phyloP scores from a whole-genome alignment of 37 sponge, comb jelly and placozoan species.

The Beroe forskalii region DNA sequence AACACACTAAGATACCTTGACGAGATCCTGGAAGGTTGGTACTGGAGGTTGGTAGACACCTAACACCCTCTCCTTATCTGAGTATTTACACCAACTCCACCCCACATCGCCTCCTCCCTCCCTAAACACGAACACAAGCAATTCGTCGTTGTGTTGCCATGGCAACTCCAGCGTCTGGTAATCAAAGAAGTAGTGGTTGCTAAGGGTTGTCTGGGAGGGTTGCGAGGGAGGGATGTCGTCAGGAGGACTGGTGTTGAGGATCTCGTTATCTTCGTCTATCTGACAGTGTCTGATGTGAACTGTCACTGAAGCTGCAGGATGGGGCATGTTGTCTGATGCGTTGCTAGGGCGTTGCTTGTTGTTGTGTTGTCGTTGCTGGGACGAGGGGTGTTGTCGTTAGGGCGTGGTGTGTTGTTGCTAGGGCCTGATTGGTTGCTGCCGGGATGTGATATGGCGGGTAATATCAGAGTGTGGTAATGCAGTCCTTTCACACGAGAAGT shows the following conservation, averaged over 20 bases:
- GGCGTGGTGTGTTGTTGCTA: not conserved
- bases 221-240: conserved; percentile 14
- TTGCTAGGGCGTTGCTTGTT: not conserved
- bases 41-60: conserved; percentile 15
- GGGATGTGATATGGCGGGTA: conserved; percentile 19
- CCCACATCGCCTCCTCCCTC: not conserved
- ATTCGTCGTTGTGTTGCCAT: not conserved
- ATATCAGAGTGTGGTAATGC: conserved; percentile 16
- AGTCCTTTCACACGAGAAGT: conserved; percentile 16
- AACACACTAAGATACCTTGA: too few relatives aligned
- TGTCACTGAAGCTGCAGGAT: not conserved
- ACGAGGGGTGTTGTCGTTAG: not conserved
- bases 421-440: too few relatives aligned
- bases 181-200: not conserved
- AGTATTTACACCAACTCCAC: conserved; percentile 4
- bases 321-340: not conserved
- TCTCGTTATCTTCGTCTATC: conserved; percentile 5
- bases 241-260: not conserved
- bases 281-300: not conserved
- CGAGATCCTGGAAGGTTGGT: conserved; percentile 12
- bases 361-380: not conserved
- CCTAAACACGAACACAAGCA: not conserved
- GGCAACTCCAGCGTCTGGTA: conserved; percentile 39
- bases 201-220: not conserved
- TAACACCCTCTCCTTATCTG: not conserved